A percentile compares a stretch with the other conserved stretches of the same genome.
Evolutionary conservation across 1,140 invertebrate genomes (phyloP).

Genomic region (Drosophila tsacasi): DNA sequence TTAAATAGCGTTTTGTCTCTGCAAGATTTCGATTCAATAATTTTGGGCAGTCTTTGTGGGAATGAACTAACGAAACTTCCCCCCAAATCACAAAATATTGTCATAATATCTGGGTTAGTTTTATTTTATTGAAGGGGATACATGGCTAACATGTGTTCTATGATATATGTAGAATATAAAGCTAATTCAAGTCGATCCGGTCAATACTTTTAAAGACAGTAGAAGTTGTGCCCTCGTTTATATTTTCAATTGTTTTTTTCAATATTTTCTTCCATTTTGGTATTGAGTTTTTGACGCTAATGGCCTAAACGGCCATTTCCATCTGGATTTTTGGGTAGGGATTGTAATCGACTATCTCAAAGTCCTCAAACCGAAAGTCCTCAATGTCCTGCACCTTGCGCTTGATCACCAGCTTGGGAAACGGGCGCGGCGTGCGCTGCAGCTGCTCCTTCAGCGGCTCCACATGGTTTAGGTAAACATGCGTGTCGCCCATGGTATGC

Average conservation of each 20-base stretch:
- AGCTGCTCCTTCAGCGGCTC: constrained; percentile 94
- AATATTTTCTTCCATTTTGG: too few relatives aligned
- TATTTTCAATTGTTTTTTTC: too few relatives aligned
- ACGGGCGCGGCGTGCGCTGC: constrained; percentile 91
- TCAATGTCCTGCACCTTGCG: constrained; percentile 92
- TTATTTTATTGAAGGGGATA: too few relatives aligned
- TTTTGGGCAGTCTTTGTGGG: background rate
- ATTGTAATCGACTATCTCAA: constrained; percentile 94
- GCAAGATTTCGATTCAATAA: background rate
- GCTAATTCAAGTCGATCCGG: too few relatives aligned
- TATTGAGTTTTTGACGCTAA: background rate
- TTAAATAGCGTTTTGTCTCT: constrained; percentile 39
- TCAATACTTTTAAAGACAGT: too few relatives aligned
- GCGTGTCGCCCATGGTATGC: constrained; percentile 98
- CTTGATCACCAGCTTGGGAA: constrained; percentile 93
- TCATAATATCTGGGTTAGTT: too few relatives aligned
- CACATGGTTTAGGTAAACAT: constrained; percentile 97
- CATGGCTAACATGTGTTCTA: too few relatives aligned
- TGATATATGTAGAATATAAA: too few relatives aligned
- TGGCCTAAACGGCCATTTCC: constrained; percentile 96
- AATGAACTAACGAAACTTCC: too few relatives aligned
- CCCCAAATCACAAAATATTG: too few relatives aligned
- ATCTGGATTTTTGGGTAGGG: constrained; percentile 96
- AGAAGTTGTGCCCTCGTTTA: too few relatives aligned
- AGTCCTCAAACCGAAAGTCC: constrained; percentile 96